Percentiles rank a stretch among this genome's conserved stretches.
Conservation (phyloP, 2,113 vertebrate species). For the Oryzias curvinotus region DNA sequence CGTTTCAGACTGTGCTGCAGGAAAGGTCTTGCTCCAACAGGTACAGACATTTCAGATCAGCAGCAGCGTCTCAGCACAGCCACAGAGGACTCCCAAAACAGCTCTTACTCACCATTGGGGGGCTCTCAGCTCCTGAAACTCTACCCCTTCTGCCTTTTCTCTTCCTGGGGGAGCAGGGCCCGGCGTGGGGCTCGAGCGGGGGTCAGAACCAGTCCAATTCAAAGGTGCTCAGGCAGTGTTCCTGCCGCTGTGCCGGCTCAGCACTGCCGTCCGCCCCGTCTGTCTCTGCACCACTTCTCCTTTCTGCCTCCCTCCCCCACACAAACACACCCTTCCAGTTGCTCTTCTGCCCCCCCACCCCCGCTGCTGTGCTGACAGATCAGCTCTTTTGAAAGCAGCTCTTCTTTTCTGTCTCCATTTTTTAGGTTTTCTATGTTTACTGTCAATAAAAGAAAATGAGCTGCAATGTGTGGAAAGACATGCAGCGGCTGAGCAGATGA, state of each 20-base stretch:
- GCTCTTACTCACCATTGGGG: too few relatives aligned
- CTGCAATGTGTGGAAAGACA: too few relatives aligned
- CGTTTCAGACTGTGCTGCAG: conserved; percentile 11
- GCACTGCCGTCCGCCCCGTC: neutral
- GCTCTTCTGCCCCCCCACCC: conserved; percentile 42
- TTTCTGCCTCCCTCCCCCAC: conserved; percentile 57
- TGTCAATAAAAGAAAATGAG: neutral
- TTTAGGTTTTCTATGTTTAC: neutral
- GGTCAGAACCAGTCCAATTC: conserved; percentile 49
- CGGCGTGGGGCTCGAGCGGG: conserved; percentile 23
- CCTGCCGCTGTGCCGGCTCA: conserved; percentile 11
- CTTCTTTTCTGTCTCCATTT: conserved; percentile 15
- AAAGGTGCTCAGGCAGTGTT: conserved; percentile 32
- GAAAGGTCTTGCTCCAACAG: conserved; percentile 53
- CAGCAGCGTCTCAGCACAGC: too few relatives aligned
- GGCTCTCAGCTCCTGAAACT: too few relatives aligned
- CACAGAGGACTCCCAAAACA: too few relatives aligned
- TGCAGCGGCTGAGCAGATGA: conserved; percentile 55
- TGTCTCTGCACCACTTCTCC: conserved; percentile 47
- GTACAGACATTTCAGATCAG: conserved; percentile 20
- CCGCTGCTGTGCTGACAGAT: conserved; percentile 60
- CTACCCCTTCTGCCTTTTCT: conserved; percentile 32
- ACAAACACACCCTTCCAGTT: conserved; percentile 62
- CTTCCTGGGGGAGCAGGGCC: conserved; percentile 42
- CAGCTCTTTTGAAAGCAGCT: conserved; percentile 58